Evolutionary conservation across 2,113 vertebrate species (phyloP).

Genomic region (Phaethornis superciliosus): DNA sequence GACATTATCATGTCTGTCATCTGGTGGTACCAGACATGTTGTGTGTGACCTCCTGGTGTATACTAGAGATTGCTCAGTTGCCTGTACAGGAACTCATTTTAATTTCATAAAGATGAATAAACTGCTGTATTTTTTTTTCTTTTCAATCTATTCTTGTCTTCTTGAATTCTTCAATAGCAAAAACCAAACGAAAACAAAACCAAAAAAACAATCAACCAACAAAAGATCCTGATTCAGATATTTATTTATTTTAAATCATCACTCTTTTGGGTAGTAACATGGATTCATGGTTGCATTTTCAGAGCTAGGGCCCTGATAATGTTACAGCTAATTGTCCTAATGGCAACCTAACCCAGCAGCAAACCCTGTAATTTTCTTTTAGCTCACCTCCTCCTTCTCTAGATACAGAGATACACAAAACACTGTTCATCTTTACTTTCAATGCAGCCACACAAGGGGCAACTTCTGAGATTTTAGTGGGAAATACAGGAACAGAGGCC

Average conservation of each 20-base stretch:
- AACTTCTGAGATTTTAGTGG: neutral
- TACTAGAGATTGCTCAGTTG: neutral
- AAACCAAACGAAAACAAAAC: too few relatives aligned
- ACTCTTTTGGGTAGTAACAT: neutral
- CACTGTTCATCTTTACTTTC: neutral
- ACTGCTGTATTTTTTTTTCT: neutral
- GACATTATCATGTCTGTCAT: constrained; percentile 1
- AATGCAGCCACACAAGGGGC: neutral
- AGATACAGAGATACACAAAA: neutral
- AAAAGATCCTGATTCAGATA: too few relatives aligned
- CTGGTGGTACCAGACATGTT: constrained; percentile 4
- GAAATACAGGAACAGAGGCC: neutral
- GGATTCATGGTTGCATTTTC: neutral
- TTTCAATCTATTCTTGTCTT: neutral
- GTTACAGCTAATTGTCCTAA: neutral
- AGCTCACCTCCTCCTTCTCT: neutral
- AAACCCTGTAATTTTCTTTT: neutral
- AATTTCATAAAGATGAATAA: constrained; percentile 7
- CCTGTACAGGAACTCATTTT: neutral
- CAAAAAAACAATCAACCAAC: too few relatives aligned
- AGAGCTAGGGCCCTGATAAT: neutral
- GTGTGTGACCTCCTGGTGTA: constrained; percentile 6
- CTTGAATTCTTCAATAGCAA: neutral
- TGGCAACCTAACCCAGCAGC: neutral
- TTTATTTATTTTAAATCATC: neutral